phyloP scores from a whole-genome alignment of 2,888 invertebrate species.

The Adelphocoris suturalis region DNA sequence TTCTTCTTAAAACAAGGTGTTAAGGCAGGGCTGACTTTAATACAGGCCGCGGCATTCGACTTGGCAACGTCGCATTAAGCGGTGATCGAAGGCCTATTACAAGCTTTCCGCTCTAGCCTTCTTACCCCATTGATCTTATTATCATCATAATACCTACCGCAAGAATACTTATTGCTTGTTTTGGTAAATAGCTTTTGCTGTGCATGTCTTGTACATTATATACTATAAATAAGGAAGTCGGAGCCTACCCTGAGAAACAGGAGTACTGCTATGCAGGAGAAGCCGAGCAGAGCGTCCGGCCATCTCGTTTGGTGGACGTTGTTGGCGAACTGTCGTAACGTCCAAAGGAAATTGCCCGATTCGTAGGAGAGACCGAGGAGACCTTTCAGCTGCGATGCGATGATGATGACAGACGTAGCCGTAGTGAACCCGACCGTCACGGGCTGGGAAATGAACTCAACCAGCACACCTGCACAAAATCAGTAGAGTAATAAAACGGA shows the following conservation, averaged over 20 bases:
- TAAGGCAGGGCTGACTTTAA: too few relatives aligned
- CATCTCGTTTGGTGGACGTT: slow-evolving; percentile 85
- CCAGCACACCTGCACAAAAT: slow-evolving; percentile 85
- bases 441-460: slow-evolving; percentile 94
- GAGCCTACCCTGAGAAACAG: slow-evolving; percentile 85
- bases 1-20: too few relatives aligned
- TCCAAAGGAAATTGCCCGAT: slow-evolving; percentile 87
- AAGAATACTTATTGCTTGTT: too few relatives aligned
- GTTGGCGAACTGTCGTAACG: slow-evolving; percentile 84
- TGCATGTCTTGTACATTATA: too few relatives aligned
- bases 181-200: too few relatives aligned
- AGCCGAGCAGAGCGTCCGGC: slow-evolving; percentile 86
- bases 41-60: too few relatives aligned
- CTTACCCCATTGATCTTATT: too few relatives aligned
- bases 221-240: too few relatives aligned
- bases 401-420: slow-evolving; percentile 94
- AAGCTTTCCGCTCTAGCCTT: too few relatives aligned
- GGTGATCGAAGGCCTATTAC: too few relatives aligned
- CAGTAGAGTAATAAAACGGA: neutral
- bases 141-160: too few relatives aligned
- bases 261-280: slow-evolving; percentile 86
- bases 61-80: too few relatives aligned
- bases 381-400: slow-evolving; percentile 89
- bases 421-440: slow-evolving; percentile 94
- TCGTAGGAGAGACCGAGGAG: slow-evolving; percentile 87